phyloP scores from a whole-genome alignment of 2,888 invertebrate genomes.

The Schizotus pectinicornis region DNA sequence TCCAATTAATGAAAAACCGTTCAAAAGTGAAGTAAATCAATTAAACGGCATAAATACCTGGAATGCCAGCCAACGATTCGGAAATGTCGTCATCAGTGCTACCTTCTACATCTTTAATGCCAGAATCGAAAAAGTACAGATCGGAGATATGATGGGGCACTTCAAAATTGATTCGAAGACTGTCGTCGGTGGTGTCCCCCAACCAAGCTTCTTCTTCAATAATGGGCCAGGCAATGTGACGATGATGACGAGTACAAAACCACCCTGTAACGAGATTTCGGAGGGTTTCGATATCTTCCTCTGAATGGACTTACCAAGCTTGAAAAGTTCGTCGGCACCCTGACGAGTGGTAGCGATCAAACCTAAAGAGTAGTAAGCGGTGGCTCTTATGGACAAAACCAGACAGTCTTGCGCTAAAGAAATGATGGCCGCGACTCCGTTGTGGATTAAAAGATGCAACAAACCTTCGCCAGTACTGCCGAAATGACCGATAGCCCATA shows the following conservation, averaged over 20 bases:
- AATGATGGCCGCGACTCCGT: slow-evolving; percentile 62
- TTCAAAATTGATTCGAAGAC: slow-evolving; percentile 28
- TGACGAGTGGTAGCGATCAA: slow-evolving; percentile 82
- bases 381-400: slow-evolving; percentile 88
- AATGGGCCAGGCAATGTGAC: slow-evolving; percentile 79
- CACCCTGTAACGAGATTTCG: slow-evolving; percentile 62
- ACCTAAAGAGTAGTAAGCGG: slow-evolving; percentile 87
- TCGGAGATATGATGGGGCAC: slow-evolving; percentile 11
- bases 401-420: slow-evolving; percentile 78
- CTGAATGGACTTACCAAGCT: slow-evolving; percentile 63
- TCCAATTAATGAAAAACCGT: too few relatives aligned
- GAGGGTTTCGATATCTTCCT: background rate
- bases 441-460: slow-evolving; percentile 67
- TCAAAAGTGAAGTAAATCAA: too few relatives aligned
- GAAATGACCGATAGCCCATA: slow-evolving; percentile 90
- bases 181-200: slow-evolving; percentile 37
- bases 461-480: slow-evolving; percentile 80
- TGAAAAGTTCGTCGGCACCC: slow-evolving; percentile 80
- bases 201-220: slow-evolving; percentile 70
- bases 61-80: slow-evolving; percentile 12
- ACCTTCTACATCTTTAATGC: slow-evolving; percentile 21
- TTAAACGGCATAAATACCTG: slow-evolving; percentile 6
- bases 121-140: slow-evolving; percentile 22
- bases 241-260: slow-evolving; percentile 77
- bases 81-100: slow-evolving; percentile 28